Conservation (phyloP, 2,113 vertebrate species). For the Piliocolobus tephrosceles region DNA sequence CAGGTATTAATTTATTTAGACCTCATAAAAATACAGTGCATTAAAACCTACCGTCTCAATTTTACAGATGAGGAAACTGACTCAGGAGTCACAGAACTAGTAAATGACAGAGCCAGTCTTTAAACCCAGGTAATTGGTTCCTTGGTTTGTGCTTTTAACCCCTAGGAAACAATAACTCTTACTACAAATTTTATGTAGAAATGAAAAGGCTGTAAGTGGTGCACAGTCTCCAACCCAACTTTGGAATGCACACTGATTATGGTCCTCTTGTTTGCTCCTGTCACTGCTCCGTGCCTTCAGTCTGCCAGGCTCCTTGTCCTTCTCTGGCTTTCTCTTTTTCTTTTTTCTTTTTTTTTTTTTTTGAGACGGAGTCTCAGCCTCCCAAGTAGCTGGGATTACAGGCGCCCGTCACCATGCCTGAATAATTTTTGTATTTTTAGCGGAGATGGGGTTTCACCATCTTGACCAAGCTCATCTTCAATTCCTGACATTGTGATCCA, state of each 20-base stretch:
- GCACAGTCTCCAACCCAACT: fast-evolving
- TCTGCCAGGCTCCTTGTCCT: background rate
- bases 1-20: background rate
- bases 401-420: too few relatives aligned
- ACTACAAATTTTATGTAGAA: background rate
- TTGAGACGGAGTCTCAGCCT: too few relatives aligned
- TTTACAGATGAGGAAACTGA: background rate
- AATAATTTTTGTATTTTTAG: too few relatives aligned
- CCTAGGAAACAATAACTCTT: background rate
- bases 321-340: too few relatives aligned
- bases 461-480: too few relatives aligned
- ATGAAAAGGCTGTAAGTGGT: background rate
- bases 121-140: background rate
- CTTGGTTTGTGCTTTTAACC: background rate
- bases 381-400: too few relatives aligned
- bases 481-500: too few relatives aligned
- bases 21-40: background rate
- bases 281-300: fast-evolving
- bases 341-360: too few relatives aligned
- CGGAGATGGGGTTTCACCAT: too few relatives aligned
- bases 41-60: background rate
- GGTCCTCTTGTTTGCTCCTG: background rate
- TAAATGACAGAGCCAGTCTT: background rate
- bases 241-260: fast-evolving
- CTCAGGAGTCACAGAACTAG: background rate